A percentile compares a stretch with the other conserved stretches of the same genome.
Evolutionary conservation across 2,797 vertebrate genomes (phyloP).

Genomic region (Enteromius fasciolatus): DNA sequence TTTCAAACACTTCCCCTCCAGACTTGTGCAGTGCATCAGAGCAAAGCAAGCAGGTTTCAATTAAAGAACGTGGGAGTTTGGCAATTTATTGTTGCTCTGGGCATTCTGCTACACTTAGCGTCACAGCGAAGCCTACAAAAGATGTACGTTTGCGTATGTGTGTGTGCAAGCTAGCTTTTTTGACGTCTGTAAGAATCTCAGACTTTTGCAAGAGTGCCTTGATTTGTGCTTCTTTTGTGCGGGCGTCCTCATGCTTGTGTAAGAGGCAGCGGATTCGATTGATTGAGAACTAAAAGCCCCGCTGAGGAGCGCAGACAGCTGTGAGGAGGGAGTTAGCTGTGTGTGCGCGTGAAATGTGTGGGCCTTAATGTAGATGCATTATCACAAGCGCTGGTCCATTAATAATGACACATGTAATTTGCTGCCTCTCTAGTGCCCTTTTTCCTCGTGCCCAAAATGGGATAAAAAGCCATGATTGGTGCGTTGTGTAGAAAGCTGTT

Average conservation of each 20-base stretch:
- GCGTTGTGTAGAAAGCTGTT: constrained; percentile 47
- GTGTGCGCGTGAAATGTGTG: constrained; percentile 48
- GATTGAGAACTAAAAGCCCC: constrained; percentile 49
- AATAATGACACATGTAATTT: constrained; percentile 55
- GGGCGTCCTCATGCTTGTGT: background rate
- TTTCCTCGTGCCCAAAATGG: constrained; percentile 40
- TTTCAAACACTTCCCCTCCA: constrained; percentile 17
- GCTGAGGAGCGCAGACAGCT: constrained; percentile 27
- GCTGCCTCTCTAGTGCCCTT: constrained; percentile 34
- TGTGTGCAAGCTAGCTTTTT: background rate
- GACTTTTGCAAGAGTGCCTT: constrained; percentile 14
- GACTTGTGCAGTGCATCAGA: constrained; percentile 9
- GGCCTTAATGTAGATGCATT: constrained; percentile 51
- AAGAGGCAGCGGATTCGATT: constrained; percentile 41
- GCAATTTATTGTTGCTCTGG: constrained; percentile 57
- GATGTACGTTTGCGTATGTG: background rate
- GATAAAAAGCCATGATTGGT: constrained; percentile 57
- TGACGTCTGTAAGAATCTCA: constrained; percentile 38
- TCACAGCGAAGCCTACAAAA: constrained; percentile 30
- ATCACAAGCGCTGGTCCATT: constrained; percentile 56
- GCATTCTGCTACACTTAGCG: constrained; percentile 56
- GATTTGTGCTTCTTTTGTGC: constrained; percentile 21
- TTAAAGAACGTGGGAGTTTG: constrained; percentile 56
- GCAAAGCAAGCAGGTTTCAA: constrained; percentile 46
- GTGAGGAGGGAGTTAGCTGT: constrained; percentile 4